A percentile compares a stretch with the other conserved stretches of the same genome.
Evolutionary conservation across 2,888 invertebrate genomes (phyloP).

Genomic region (Apeira syringaria): DNA sequence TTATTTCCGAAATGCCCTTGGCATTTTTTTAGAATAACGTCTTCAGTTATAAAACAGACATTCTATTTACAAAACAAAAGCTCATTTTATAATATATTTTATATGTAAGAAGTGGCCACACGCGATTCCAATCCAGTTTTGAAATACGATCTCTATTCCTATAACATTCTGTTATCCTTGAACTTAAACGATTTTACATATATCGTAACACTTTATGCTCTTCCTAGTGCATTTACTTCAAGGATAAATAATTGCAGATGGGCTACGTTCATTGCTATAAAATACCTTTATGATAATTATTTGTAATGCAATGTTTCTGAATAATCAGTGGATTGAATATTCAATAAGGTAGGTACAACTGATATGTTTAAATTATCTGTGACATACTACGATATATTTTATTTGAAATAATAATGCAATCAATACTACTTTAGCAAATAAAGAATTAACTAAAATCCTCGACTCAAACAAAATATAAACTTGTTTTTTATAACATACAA

Average conservation of each 20-base stretch:
- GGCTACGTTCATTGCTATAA: background rate
- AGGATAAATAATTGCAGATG: background rate
- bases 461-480: no score
- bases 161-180: background rate
- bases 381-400: no score
- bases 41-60: no score
- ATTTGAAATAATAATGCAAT: no score
- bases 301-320: background rate
- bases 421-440: no score
- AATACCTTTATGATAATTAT: background rate
- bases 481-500: no score
- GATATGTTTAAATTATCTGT: no score
- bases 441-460: no score
- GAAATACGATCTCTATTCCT: background rate
- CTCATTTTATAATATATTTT: background rate
- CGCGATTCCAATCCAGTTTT: background rate
- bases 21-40: no score
- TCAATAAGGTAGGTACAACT: no score
- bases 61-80: background rate
- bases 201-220: background rate
- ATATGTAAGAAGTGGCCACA: background rate
- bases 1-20: no score
- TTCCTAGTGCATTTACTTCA: slow-evolving; percentile 2
- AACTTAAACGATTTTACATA: background rate
- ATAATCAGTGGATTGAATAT: no score